These are phyloP conservation scores for Lycaena phlaeas DNA, from an alignment of 2,888 invertebrate species.

Conservation along the genomic window DNA sequence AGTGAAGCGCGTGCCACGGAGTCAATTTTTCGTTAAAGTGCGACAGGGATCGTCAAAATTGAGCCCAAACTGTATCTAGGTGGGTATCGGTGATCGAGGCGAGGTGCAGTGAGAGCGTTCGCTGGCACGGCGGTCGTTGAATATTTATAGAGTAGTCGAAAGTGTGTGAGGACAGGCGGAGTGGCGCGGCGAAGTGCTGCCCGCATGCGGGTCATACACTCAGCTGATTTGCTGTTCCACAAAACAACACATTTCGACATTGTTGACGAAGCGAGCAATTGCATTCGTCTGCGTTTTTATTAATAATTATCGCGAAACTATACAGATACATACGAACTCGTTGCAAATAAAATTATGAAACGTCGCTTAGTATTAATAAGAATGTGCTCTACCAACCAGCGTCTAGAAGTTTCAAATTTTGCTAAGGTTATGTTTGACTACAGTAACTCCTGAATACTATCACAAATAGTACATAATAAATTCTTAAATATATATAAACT, in stretches of 20 bases:
- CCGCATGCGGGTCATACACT: constrained; percentile 26
- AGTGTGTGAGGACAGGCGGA: constrained; percentile 38
- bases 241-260: constrained; percentile 30
- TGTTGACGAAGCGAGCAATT: constrained; percentile 31
- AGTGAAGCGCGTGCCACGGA: constrained; percentile 43
- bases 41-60: constrained; percentile 66
- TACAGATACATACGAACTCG: background rate
- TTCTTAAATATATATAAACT: too few relatives aligned
- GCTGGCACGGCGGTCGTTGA: constrained; percentile 41
- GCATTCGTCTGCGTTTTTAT: constrained; percentile 30
- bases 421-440: too few relatives aligned
- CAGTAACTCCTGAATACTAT: too few relatives aligned
- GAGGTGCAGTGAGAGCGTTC: constrained; percentile 36
- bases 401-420: too few relatives aligned
- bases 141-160: constrained; percentile 63
- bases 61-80: constrained; percentile 71
- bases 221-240: constrained; percentile 54
- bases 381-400: too few relatives aligned
- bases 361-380: too few relatives aligned
- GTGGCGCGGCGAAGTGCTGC: constrained; percentile 20
- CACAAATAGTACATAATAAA: too few relatives aligned
- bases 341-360: too few relatives aligned
- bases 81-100: constrained; percentile 39
- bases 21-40: constrained; percentile 47
- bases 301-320: constrained; percentile 8